Base-by-base conservation (phyloP, 2,888 invertebrate genomes). In the Vandiemenella viatica region DNA sequence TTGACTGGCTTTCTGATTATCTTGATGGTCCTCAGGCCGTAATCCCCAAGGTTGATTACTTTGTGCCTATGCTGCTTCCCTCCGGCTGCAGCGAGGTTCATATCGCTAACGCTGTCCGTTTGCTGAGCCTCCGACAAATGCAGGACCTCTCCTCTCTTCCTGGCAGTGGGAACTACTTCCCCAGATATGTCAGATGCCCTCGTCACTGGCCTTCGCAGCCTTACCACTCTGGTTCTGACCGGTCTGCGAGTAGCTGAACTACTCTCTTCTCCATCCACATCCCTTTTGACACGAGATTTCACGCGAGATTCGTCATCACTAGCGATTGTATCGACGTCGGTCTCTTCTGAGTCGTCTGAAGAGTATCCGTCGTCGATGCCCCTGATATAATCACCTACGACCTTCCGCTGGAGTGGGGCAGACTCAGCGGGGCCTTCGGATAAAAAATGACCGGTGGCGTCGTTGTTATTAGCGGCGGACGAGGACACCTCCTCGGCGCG, bases 361-460 rank as follows among this genome's bases (percentile, higher is more conserved):
- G n/a, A n/a, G n/a, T n/a, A n/a, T 15, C 42, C 51, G 46, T 53
- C 47, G 50, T 50, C 45, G 26, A 46, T 50, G 54, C 59, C 58
- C 60, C 58, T 58, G 54, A 60, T 63, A 62, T 65, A 64, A 51
- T 53, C 56, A 54, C 55, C 57, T 65, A 65, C 67, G 74, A 74
- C 75, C 74, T 74, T 73, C 70, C 70, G 70, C 72, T 68, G 72
- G 67, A 72, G 71, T 64, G 74, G 75, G 74, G 74, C 68, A 59
- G 61, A 63, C 71, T 73, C 73, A 75, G 72, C 67, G 74, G 76
- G 76, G 75, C 73, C 73, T 67, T 63, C 68, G 59, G 60, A 73
- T 75, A 77, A 77, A 76, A 77, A 76, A 77, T 73, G 66, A 66
- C 67, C 59, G 58, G 61, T 59, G 50, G 48, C 44, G 45, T 54